Conservation (phyloP, 2,113 vertebrate species). For the Amblyornis subalaris region DNA sequence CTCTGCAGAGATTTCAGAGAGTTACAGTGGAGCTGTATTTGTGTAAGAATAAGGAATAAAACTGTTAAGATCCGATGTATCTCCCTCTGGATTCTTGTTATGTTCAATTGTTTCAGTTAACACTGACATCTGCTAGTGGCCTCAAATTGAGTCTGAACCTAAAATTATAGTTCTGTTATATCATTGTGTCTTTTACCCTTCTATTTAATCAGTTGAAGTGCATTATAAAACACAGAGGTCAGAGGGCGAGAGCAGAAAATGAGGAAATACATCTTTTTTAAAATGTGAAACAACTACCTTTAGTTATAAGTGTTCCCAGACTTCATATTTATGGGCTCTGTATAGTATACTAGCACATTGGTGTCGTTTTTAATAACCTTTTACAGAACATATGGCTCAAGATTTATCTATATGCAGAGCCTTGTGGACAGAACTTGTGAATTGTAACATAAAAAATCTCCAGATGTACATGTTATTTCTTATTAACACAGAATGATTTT, state of each 20-base stretch:
- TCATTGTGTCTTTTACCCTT: neutral
- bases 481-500: neutral
- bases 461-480: neutral
- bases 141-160: neutral
- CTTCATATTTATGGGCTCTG: neutral
- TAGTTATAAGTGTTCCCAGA: neutral
- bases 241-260: neutral
- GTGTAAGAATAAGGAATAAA: neutral
- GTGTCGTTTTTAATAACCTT: slow-evolving; percentile 12
- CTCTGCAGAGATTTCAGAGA: neutral
- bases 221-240: neutral
- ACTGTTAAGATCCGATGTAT: neutral
- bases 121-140: neutral
- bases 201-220: neutral
- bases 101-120: neutral
- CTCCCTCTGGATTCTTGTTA: neutral
- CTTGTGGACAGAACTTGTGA: neutral
- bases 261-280: neutral
- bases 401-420: neutral
- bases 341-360: neutral
- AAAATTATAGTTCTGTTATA: neutral
- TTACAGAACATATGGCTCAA: neutral
- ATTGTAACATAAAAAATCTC: neutral
- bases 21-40: neutral
- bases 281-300: neutral